phyloP scores from a whole-genome alignment of 2,797 vertebrate species.

The Centropyge bicolor region DNA sequence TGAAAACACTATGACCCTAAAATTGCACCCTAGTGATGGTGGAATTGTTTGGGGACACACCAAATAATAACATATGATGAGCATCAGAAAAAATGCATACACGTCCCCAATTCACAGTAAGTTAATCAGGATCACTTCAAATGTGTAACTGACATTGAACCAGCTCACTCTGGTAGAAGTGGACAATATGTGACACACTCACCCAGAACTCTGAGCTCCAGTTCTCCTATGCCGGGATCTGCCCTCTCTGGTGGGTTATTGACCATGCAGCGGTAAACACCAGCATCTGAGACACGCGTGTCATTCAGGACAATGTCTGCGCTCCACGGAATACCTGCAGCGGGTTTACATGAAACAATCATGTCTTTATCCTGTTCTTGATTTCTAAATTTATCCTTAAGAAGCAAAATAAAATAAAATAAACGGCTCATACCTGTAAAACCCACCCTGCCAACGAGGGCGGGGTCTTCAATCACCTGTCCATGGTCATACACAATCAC shows the following conservation, averaged over 20 bases:
- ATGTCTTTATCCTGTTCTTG: background rate
- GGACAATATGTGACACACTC: constrained; percentile 14
- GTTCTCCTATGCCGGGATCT: constrained; percentile 84
- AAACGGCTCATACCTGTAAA: constrained; percentile 81
- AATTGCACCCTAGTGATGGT: background rate
- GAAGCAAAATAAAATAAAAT: background rate
- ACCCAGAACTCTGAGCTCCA: constrained; percentile 86
- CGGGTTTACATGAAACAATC: background rate
- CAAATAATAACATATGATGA: background rate
- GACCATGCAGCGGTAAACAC: constrained; percentile 89
- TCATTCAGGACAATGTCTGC: constrained; percentile 87
- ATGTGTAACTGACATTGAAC: background rate
- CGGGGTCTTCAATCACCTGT: constrained; percentile 86
- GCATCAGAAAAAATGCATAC: background rate
- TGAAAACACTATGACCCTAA: background rate
- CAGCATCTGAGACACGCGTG: constrained; percentile 84
- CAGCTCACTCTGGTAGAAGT: background rate
- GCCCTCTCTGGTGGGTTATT: constrained; percentile 87
- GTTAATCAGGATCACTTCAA: background rate
- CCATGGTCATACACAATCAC: constrained; percentile 89
- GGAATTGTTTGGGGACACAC: background rate
- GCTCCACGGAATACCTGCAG: constrained; percentile 81
- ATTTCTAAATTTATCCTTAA: background rate
- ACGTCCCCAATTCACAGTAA: background rate
- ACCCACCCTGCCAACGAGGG: constrained; percentile 83